phyloP scores from a whole-genome alignment of 2,888 invertebrate species.

The Muschampia plurimacula region DNA sequence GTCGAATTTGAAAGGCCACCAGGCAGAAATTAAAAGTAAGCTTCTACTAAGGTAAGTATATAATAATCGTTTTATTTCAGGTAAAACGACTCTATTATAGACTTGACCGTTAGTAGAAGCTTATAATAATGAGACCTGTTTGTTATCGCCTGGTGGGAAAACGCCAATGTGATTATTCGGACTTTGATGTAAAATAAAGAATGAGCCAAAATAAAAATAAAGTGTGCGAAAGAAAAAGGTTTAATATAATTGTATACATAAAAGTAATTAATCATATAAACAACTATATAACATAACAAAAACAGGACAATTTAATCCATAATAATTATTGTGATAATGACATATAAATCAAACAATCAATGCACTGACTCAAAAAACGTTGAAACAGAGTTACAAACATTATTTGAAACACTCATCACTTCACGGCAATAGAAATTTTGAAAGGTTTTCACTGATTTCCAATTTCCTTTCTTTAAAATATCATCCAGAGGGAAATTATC shows the following conservation, averaged over 20 bases:
- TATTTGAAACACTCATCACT: neutral
- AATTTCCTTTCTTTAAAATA: constrained; percentile 6
- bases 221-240: neutral
- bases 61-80: constrained; percentile 30
- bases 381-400: neutral
- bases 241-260: neutral
- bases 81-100: constrained; percentile 24
- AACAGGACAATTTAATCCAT: too few relatives aligned
- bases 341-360: neutral
- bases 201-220: neutral
- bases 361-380: neutral
- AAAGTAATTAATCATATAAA: too few relatives aligned
- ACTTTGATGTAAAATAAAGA: neutral
- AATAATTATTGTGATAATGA: constrained; percentile 1
- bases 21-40: constrained; percentile 35
- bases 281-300: too few relatives aligned
- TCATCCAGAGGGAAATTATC: neutral
- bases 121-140: constrained; percentile 28
- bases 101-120: constrained; percentile 30
- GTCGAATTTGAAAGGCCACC: constrained; percentile 5
- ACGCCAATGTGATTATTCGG: constrained; percentile 23
- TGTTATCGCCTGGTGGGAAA: constrained; percentile 35
- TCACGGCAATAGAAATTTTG: constrained; percentile 2
- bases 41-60: constrained; percentile 1
- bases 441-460: neutral